These are phyloP conservation scores for Diorhabda carinulata DNA, from an alignment of 1,140 invertebrate genomes.

Conservation along the genomic window DNA sequence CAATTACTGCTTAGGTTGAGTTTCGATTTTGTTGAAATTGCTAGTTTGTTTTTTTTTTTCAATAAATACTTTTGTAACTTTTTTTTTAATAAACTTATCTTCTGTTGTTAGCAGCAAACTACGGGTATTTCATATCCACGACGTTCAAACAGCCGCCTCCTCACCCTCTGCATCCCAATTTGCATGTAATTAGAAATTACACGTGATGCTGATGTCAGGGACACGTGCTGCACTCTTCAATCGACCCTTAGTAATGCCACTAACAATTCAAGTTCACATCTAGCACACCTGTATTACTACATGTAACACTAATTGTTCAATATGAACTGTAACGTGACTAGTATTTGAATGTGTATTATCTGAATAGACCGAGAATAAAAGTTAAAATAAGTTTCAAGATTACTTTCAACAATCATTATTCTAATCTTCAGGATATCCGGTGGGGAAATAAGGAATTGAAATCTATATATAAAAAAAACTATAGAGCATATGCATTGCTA, in stretches of 20 bases:
- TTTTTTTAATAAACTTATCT: too few species aligned
- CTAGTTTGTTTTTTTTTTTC: too few species aligned
- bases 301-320: slow-evolving; percentile 1
- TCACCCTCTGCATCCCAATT: background rate
- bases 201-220: background rate
- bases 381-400: too few species aligned
- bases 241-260: background rate
- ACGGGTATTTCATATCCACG: background rate
- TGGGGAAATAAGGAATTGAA: too few species aligned
- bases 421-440: too few species aligned
- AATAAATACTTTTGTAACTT: too few species aligned
- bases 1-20: too few species aligned
- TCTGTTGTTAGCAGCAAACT: too few species aligned
- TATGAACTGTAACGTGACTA: background rate
- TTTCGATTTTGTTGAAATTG: too few species aligned
- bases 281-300: slow-evolving; percentile 2
- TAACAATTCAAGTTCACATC: background rate
- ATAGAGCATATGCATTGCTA: too few species aligned
- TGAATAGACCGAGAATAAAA: background rate
- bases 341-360: background rate
- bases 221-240: background rate
- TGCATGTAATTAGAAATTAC: slow-evolving; percentile 1
- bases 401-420: too few species aligned
- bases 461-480: too few species aligned
- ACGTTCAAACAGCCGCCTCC: background rate